Evolutionary conservation across 2,888 invertebrate species (phyloP).

Genomic region (Sepiola atlantica): DNA sequence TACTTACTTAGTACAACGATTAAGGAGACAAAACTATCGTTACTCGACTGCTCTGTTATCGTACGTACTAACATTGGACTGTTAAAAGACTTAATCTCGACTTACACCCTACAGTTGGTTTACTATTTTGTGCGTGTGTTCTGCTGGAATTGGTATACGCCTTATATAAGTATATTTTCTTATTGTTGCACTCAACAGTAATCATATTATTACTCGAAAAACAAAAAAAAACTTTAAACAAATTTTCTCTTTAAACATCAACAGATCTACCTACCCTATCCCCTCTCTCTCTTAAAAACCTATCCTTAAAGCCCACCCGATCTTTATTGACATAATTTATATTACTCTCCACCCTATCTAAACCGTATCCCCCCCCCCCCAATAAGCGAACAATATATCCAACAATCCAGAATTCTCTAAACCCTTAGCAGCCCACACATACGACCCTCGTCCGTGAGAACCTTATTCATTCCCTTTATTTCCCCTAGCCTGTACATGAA

Average conservation of each 20-base stretch:
- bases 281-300: not conserved
- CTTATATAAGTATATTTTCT: not conserved
- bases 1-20: not conserved
- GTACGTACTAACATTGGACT: not conserved
- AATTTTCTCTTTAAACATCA: too few species aligned
- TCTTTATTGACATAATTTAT: not conserved
- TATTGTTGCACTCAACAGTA: not conserved
- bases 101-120: slow-evolving; percentile 6
- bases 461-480: not conserved
- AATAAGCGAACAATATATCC: not conserved
- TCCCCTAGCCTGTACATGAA: not conserved
- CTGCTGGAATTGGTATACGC: not conserved
- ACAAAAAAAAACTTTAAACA: too few species aligned
- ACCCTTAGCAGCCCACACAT: too few species aligned
- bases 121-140: not conserved
- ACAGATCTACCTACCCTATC: not conserved
- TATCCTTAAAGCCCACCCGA: not conserved
- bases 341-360: not conserved
- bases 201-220: too few species aligned
- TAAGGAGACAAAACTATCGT: not conserved
- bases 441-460: too few species aligned
- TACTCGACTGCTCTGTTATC: not conserved
- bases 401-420: not conserved
- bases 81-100: not conserved
- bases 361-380: not conserved